Percentiles rank a stretch among this genome's conserved stretches.
Evolutionary conservation across 2,888 invertebrate species (phyloP).

Genomic region (Erynnis tages): DNA sequence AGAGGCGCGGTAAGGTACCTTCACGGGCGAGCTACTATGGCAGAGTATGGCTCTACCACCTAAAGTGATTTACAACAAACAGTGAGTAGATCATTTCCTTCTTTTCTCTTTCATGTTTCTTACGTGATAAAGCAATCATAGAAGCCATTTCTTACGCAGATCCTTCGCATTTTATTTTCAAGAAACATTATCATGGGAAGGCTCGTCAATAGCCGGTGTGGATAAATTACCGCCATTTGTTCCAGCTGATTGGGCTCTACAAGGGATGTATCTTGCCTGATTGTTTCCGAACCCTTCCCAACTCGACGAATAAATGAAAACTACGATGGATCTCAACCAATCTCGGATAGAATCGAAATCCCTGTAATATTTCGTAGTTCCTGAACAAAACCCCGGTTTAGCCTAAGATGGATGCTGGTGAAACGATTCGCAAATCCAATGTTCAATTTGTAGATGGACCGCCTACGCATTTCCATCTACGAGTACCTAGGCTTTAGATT

Average conservation of each 20-base stretch:
- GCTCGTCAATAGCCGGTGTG: slow-evolving; percentile 31
- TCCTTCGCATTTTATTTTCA: slow-evolving; percentile 15
- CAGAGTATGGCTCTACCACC: no score
- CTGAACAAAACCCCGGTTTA: slow-evolving; percentile 21
- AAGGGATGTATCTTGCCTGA: slow-evolving; percentile 65
- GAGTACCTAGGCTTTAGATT: neutral
- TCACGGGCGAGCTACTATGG: no score
- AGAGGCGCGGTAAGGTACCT: no score
- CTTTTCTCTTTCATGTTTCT: no score
- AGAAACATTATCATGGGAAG: slow-evolving; percentile 27
- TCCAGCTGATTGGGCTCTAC: slow-evolving; percentile 70
- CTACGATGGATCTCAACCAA: slow-evolving; percentile 55
- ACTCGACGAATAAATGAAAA: slow-evolving; percentile 57
- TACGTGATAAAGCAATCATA: neutral
- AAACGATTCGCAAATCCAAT: slow-evolving; percentile 12
- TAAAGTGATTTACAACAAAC: no score
- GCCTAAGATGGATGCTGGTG: slow-evolving; percentile 12
- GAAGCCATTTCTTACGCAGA: slow-evolving; percentile 9
- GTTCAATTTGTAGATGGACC: slow-evolving; percentile 11
- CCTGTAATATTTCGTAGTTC: slow-evolving; percentile 37
- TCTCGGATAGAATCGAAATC: slow-evolving; percentile 41
- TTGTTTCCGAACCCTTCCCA: slow-evolving; percentile 73
- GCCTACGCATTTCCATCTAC: neutral
- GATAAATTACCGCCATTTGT: slow-evolving; percentile 66
- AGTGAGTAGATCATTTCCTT: no score